Evolutionary conservation across 2,113 vertebrate genomes (phyloP).

Genomic region (Ptyas mucosa): DNA sequence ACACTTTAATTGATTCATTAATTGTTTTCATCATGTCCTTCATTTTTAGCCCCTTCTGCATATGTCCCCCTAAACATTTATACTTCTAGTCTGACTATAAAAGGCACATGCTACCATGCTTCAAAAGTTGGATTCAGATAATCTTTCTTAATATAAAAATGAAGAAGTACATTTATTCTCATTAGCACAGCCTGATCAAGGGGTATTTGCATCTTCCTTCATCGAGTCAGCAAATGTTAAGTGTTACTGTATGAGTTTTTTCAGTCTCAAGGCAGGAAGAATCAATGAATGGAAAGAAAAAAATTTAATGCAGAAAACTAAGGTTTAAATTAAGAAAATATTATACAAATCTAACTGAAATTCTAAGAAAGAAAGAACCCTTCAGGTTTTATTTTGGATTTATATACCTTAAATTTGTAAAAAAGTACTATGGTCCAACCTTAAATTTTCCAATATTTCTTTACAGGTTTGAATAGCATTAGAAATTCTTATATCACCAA

Average conservation of each 20-base stretch:
- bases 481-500: neutral
- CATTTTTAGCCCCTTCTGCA: conserved; percentile 1
- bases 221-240: neutral
- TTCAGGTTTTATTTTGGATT: neutral
- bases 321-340: neutral
- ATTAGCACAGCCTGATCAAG: conserved; percentile 9
- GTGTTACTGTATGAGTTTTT: neutral
- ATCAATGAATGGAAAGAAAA: conserved; percentile 11
- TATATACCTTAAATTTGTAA: neutral
- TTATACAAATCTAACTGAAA: neutral
- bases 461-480: neutral
- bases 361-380: neutral
- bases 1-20: neutral
- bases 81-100: neutral
- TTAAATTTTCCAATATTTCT: neutral
- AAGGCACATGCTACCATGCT: neutral
- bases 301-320: conserved; percentile 6
- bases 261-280: conserved; percentile 12
- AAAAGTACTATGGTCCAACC: neutral
- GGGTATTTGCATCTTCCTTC: conserved; percentile 14
- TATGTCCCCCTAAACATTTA: neutral
- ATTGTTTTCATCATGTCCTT: neutral
- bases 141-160: neutral
- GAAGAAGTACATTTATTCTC: conserved; percentile 5
- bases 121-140: neutral